A percentile compares a stretch with the other conserved stretches of the same genome.
These are phyloP conservation scores for Apis dorsata DNA, from an alignment of 1,140 invertebrate genomes.

Conservation along the genomic window DNA sequence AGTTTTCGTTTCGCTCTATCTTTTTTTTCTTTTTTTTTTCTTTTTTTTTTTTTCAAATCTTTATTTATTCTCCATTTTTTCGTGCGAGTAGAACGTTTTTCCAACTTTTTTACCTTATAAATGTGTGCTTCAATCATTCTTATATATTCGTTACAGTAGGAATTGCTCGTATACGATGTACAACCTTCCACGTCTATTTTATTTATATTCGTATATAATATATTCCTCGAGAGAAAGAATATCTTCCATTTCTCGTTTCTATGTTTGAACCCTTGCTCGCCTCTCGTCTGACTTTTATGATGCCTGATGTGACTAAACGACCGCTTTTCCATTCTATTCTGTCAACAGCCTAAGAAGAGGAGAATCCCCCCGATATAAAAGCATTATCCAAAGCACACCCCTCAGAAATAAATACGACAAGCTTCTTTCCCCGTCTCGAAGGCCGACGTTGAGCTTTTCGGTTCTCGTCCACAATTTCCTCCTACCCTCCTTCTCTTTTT, in stretches of 20 bases:
- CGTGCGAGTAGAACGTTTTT: background rate
- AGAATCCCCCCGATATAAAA: constrained; percentile 71
- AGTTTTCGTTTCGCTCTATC: background rate
- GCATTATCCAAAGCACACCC: constrained; percentile 78
- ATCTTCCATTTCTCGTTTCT: constrained; percentile 27
- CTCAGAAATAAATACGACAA: constrained; percentile 64
- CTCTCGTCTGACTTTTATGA: constrained; percentile 14
- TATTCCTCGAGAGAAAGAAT: constrained; percentile 2
- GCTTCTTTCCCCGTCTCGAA: constrained; percentile 53
- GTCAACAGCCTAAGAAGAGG: constrained; percentile 81
- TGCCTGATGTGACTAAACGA: constrained; percentile 68
- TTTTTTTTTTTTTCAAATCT: background rate
- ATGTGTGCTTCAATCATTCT: constrained; percentile 23
- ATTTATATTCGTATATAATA: background rate
- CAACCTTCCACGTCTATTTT: background rate
- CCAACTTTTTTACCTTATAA: constrained; percentile 1
- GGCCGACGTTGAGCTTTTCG: constrained; percentile 53
- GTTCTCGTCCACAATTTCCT: constrained; percentile 44
- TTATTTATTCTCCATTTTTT: background rate
- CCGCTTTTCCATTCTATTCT: constrained; percentile 79
- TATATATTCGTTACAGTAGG: background rate
- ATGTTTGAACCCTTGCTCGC: constrained; percentile 1
- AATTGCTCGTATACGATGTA: constrained; percentile 24
- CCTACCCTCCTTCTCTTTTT: constrained; percentile 39
- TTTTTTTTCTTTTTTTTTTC: background rate